phyloP scores from a whole-genome alignment of 2,797 vertebrate species.

The Cottoperca gobio region DNA sequence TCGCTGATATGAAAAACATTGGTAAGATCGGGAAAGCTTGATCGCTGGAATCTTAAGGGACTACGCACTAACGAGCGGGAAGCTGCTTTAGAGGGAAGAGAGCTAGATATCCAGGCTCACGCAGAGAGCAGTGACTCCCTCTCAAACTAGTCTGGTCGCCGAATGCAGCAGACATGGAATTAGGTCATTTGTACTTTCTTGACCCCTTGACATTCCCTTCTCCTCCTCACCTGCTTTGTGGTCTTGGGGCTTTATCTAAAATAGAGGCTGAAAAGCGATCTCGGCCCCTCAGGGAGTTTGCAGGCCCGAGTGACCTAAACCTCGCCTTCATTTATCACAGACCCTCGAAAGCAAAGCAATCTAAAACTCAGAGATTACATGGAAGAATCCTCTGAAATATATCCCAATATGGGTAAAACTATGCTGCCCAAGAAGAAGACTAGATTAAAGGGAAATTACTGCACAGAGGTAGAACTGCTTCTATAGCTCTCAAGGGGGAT shows the following conservation, averaged over 20 bases:
- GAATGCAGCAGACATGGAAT: constrained; percentile 5
- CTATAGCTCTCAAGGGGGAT: background rate
- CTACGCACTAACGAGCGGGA: background rate
- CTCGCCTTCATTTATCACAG: constrained; percentile 43
- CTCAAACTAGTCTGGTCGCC: background rate
- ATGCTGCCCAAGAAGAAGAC: background rate
- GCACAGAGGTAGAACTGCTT: background rate
- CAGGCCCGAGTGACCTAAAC: constrained; percentile 31
- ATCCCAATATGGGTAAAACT: background rate
- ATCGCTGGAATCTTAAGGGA: constrained; percentile 16
- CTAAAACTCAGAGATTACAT: constrained; percentile 22
- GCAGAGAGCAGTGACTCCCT: background rate
- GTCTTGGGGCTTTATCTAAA: constrained; percentile 17
- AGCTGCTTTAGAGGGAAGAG: background rate
- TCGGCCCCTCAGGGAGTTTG: constrained; percentile 43
- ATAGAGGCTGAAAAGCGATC: constrained; percentile 33
- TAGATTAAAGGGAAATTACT: constrained; percentile 4
- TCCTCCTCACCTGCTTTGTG: constrained; percentile 20
- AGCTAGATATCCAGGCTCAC: background rate
- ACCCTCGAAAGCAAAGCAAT: constrained; percentile 21
- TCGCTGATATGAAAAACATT: constrained; percentile 29
- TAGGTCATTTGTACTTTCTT: constrained; percentile 19
- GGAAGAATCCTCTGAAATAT: constrained; percentile 8
- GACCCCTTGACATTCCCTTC: constrained; percentile 31
- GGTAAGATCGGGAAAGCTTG: constrained; percentile 19